Conservation (phyloP, 2,888 invertebrate genomes). For the Hedychridium roseum region DNA sequence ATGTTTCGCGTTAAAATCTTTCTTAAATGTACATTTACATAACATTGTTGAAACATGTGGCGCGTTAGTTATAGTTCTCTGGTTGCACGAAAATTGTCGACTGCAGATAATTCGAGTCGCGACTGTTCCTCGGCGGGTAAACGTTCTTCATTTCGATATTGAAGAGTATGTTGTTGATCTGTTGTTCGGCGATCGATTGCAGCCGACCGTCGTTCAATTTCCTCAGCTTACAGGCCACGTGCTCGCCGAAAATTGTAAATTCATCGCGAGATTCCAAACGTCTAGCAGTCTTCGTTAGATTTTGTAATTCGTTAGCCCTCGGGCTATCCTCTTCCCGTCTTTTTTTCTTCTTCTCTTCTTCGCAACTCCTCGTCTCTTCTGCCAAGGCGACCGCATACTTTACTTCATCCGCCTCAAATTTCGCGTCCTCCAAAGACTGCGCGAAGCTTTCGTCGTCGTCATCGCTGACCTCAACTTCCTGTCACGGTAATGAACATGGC, state of each 20-base stretch:
- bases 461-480: not conserved
- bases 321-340: not conserved
- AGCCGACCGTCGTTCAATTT: not conserved
- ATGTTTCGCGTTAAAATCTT: too few relatives aligned
- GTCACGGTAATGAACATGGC: too few relatives aligned
- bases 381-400: not conserved
- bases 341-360: too few relatives aligned
- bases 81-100: not conserved
- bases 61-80: not conserved
- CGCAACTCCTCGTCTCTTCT: not conserved
- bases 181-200: constrained; percentile 4
- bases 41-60: too few relatives aligned
- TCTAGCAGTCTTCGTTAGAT: not conserved
- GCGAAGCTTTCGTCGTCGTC: not conserved
- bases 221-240: constrained; percentile 1
- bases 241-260: not conserved
- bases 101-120: not conserved
- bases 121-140: not conserved
- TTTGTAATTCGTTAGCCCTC: not conserved
- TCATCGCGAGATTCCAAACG: not conserved
- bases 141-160: not conserved
- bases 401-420: not conserved
- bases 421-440: not conserved
- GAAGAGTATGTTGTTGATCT: not conserved
- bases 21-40: too few relatives aligned